Conservation (phyloP, 2,113 vertebrate species). For the Pardalotus punctatus region DNA sequence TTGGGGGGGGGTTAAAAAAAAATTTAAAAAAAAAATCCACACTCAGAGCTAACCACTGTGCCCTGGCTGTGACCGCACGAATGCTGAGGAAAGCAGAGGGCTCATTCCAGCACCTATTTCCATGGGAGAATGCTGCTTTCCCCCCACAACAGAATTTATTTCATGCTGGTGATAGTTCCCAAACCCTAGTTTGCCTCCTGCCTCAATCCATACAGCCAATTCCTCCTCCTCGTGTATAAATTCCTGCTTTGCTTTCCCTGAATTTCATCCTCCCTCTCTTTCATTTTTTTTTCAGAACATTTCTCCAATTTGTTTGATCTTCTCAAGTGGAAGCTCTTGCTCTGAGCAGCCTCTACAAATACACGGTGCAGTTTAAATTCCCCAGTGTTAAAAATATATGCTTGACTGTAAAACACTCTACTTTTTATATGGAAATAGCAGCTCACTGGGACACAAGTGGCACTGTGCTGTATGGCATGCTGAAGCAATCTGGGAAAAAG, state of each 20-base stretch:
- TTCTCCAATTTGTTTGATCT: constrained; percentile 61
- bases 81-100: not conserved
- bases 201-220: not conserved
- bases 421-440: constrained; percentile 64
- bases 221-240: not conserved
- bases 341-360: constrained; percentile 45
- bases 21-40: not conserved
- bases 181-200: not conserved
- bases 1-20: not conserved
- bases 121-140: not conserved
- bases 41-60: not conserved
- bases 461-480: not conserved
- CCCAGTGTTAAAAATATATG: constrained; percentile 53
- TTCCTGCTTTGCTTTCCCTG: constrained; percentile 2
- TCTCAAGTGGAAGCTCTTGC: constrained; percentile 56
- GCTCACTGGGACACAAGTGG: constrained; percentile 44
- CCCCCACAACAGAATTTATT: not conserved
- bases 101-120: not conserved
- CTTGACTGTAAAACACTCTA: constrained; percentile 53
- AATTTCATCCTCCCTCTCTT: constrained; percentile 4
- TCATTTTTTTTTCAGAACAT: not conserved
- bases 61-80: not conserved
- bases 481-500: constrained; percentile 4
- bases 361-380: constrained; percentile 30
- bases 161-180: not conserved